These are phyloP conservation scores for Schrankia costaestrigalis DNA, from an alignment of 2,888 invertebrate genomes.

Conservation along the genomic window DNA sequence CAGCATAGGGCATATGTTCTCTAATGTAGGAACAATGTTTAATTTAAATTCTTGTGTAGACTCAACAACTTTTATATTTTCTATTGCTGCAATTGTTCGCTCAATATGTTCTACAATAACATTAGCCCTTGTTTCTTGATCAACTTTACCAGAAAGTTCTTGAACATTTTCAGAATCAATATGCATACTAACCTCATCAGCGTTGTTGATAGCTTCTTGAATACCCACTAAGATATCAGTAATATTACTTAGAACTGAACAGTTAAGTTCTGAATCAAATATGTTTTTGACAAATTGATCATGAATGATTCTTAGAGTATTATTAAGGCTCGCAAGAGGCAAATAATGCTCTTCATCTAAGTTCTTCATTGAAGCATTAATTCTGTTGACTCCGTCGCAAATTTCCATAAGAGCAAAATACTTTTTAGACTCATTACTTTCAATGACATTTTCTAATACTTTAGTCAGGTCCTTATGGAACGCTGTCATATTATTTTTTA, in stretches of 20 bases:
- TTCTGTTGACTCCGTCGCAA: slow-evolving; percentile 60
- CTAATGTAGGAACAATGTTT: slow-evolving; percentile 41
- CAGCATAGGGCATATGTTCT: slow-evolving; percentile 58
- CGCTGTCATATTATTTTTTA: slow-evolving; percentile 52
- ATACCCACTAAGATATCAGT: slow-evolving; percentile 49
- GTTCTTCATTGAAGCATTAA: slow-evolving; percentile 55
- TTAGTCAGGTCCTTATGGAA: slow-evolving; percentile 78
- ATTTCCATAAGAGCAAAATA: slow-evolving; percentile 63
- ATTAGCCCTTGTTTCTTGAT: slow-evolving; percentile 42
- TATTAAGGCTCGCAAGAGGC: slow-evolving; percentile 56
- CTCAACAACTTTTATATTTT: slow-evolving; percentile 51
- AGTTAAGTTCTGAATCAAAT: slow-evolving; percentile 59
- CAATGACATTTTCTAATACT: slow-evolving; percentile 79
- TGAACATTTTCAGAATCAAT: slow-evolving; percentile 54
- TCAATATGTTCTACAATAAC: slow-evolving; percentile 59
- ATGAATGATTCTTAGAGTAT: slow-evolving; percentile 59
- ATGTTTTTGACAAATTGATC: slow-evolving; percentile 49
- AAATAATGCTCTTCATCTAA: slow-evolving; percentile 49
- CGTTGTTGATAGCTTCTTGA: slow-evolving; percentile 56
- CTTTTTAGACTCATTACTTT: slow-evolving; percentile 67
- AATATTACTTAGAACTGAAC: slow-evolving; percentile 50
- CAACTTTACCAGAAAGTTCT: slow-evolving; percentile 20
- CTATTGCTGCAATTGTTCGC: slow-evolving; percentile 57
- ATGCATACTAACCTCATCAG: slow-evolving; percentile 51
- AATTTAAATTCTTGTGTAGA: slow-evolving; percentile 37